These are phyloP conservation scores for Lasioglossum villosulum DNA, from an alignment of 2,888 invertebrate genomes.

Conservation along the genomic window DNA sequence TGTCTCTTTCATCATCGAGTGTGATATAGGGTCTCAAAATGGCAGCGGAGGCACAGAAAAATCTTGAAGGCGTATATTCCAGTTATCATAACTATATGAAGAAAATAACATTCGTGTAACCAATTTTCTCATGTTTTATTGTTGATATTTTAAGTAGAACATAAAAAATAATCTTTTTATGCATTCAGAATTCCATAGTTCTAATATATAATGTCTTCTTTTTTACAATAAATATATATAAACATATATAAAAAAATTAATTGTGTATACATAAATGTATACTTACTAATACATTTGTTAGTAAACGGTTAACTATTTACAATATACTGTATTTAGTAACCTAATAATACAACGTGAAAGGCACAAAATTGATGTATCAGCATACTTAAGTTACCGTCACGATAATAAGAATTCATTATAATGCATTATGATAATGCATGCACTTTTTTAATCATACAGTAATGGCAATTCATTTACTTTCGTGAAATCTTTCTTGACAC, in stretches of 20 bases:
- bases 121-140: constrained; percentile 35
- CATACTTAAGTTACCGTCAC: background rate
- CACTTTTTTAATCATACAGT: background rate
- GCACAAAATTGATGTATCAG: constrained; percentile 5
- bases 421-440: constrained; percentile 17
- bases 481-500: constrained; percentile 2
- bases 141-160: background rate
- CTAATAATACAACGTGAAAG: constrained; percentile 26
- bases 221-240: constrained; percentile 27
- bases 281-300: constrained; percentile 46
- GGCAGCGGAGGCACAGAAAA: too few relatives aligned
- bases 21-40: too few relatives aligned
- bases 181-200: constrained; percentile 13
- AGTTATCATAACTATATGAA: too few relatives aligned
- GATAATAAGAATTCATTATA: constrained; percentile 16
- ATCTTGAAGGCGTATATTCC: too few relatives aligned
- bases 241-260: constrained; percentile 32
- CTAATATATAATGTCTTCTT: constrained; percentile 3
- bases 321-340: constrained; percentile 26
- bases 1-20: too few relatives aligned
- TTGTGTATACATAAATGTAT: constrained; percentile 54
- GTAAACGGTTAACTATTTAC: constrained; percentile 52
- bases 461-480: background rate
- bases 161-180: constrained; percentile 20
- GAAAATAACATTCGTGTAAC: too few relatives aligned